phyloP scores from a whole-genome alignment of 1,140 invertebrate genomes.

The Asbolus verrucosus region DNA sequence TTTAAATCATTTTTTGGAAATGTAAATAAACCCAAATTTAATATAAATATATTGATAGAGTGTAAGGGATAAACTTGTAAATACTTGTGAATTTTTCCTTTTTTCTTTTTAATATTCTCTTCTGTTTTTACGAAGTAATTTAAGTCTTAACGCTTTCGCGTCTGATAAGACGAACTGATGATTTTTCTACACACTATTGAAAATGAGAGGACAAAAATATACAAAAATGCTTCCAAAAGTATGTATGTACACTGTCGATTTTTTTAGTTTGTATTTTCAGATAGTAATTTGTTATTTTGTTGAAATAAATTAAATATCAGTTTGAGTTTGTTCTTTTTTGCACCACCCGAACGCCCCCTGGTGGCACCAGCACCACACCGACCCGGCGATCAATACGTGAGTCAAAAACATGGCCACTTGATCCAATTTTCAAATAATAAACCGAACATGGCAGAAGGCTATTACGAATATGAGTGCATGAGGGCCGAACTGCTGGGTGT shows the following conservation, averaged over 20 bases:
- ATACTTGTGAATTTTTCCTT: conserved; percentile 60
- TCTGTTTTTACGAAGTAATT: conserved; percentile 60
- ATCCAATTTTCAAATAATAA: no score
- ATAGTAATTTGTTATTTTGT: conserved; percentile 63
- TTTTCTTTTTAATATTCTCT: conserved; percentile 58
- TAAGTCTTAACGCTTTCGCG: conserved; percentile 56
- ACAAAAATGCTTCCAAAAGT: conserved; percentile 62
- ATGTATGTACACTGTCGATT: conserved; percentile 62
- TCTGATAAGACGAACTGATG: conserved; percentile 59
- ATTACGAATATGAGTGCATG: conserved; percentile 79
- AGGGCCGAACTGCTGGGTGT: conserved; percentile 79
- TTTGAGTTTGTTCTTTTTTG: conserved; percentile 47
- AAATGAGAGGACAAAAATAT: conserved; percentile 48
- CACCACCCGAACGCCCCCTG: not conserved
- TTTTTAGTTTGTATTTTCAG: conserved; percentile 63
- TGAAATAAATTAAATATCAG: conserved; percentile 64
- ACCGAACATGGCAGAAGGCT: conserved; percentile 71
- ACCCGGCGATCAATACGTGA: conserved; percentile 45
- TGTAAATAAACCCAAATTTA: conserved; percentile 57
- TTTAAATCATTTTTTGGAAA: conserved; percentile 52
- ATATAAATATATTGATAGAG: conserved; percentile 54
- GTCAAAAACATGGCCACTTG: conserved; percentile 66
- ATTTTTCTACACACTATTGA: conserved; percentile 63
- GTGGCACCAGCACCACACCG: not conserved
- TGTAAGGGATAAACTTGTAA: conserved; percentile 56